These are phyloP conservation scores for Mystacornis crossleyi DNA, from an alignment of 2,113 vertebrate species.

Conservation along the genomic window DNA sequence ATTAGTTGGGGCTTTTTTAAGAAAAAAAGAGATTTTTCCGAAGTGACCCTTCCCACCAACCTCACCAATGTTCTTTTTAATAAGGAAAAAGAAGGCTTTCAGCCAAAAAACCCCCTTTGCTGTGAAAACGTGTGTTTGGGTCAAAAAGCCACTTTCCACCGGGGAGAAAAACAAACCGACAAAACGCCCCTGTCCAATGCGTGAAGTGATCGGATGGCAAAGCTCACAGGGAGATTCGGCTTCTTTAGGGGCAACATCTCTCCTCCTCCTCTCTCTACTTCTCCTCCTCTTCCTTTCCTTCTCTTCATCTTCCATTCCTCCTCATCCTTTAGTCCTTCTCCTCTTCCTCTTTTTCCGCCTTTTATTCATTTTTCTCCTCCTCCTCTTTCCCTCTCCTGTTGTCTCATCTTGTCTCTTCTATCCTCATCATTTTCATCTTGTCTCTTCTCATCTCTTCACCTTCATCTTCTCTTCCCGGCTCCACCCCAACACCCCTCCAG, in stretches of 20 bases:
- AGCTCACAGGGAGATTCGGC: rapidly evolving
- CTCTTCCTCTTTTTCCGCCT: not conserved
- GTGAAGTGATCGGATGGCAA: not conserved
- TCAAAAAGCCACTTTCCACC: not conserved
- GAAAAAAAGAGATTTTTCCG: not conserved
- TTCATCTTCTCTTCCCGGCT: not conserved
- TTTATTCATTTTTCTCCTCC: not conserved
- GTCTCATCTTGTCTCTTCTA: not conserved
- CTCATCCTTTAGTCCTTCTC: not conserved
- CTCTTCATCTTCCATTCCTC: not conserved
- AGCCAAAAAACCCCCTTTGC: not conserved
- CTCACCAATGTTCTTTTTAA: not conserved
- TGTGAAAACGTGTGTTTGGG: not conserved
- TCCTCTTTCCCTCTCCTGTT: not conserved
- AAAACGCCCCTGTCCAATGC: not conserved
- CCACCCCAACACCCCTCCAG: not conserved
- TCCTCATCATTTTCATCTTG: not conserved
- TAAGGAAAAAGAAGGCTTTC: not conserved
- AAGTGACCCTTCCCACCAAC: not conserved
- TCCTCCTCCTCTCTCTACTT: not conserved
- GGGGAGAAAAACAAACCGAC: not conserved
- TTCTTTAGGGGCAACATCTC: not conserved
- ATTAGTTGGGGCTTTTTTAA: not conserved
- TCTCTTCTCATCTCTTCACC: not conserved
- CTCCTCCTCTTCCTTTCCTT: not conserved